Evolutionary conservation across 1,140 invertebrate genomes (phyloP), one percentile per base, ranked within the genome.

Genomic region (Aleiodes sp.): DNA sequence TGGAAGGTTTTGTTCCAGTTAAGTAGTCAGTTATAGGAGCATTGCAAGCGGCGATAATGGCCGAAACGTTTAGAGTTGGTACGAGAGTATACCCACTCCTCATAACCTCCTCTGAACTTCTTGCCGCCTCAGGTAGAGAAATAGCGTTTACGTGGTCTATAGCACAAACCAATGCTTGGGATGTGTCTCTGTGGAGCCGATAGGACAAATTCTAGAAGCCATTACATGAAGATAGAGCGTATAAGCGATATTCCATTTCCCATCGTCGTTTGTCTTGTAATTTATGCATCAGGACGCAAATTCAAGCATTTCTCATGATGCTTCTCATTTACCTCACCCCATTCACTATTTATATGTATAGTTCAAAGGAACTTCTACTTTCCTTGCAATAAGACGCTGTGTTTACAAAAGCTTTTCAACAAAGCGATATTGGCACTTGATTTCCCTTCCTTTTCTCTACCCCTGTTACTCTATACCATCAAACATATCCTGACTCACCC

Each of bases 311-410:
- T 52, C 26, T 19, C 21, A 7, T 9, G 46, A 52, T 65, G 16
- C 39, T 24, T 59, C 14, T n/a, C 28, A 46, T 26, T 67, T 70
- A 24, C 37, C 16, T 24, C n/a, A 24, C 57, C 43, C 37, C 16
- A 46, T 70, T 66, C 29, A 33, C 56, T 16, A 62, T 65, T 37
- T 59, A 41, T 35, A 60, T 29, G 66, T 63, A 65, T 52, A 79
- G 73, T 73, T 78, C 72, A 75, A 77, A 78, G 76, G 7, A 12
- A 68, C 70, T 19, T 41, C 33, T 43, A 70, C 68, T 73, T 72
- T 63, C 39, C 12, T 69, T 63, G 75, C 73, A 78, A 78, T 78
- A 78, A 78, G 76, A 80, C 66, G 73, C 31, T 16, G 43, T 74
- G 76, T 78, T 79, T 78, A 73, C 72, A 43, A 43, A 73, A 10